Conservation (phyloP, 2,113 vertebrate species). For the Tyrannus savana region DNA sequence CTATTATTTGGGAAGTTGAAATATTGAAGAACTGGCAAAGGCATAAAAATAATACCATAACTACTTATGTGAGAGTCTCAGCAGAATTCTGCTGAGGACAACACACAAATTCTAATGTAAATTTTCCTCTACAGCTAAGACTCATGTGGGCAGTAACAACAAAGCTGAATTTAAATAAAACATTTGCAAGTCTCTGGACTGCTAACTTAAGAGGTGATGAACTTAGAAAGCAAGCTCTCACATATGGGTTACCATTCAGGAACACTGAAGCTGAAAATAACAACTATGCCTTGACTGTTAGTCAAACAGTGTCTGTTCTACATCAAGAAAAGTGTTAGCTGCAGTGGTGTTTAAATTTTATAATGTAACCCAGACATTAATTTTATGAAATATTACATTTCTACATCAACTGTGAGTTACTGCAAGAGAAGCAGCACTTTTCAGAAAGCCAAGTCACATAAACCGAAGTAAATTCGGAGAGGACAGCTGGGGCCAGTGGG, state of each 20-base stretch:
- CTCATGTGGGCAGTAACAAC: not conserved
- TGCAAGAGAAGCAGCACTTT: not conserved
- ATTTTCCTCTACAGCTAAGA: not conserved
- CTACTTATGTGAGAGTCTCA: not conserved
- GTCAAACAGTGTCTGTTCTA: slow-evolving; percentile 30
- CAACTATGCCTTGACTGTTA: slow-evolving; percentile 30
- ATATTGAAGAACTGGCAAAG: not conserved
- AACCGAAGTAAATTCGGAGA: not conserved
- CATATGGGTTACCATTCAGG: slow-evolving; percentile 27
- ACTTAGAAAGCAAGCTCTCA: not conserved
- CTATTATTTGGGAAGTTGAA: slow-evolving; percentile 34
- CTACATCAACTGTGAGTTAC: not conserved
- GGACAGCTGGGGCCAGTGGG: not conserved
- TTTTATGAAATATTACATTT: slow-evolving; percentile 3
- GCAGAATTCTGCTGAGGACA: slow-evolving; percentile 5
- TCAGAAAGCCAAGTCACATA: not conserved
- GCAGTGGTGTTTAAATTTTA: not conserved
- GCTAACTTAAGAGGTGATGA: slow-evolving; percentile 9
- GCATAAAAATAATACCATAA: not conserved
- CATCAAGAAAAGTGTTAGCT: slow-evolving; percentile 29
- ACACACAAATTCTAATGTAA: not conserved
- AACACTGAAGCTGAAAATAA: slow-evolving; percentile 33
- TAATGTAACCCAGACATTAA: slow-evolving; percentile 30
- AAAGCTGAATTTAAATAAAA: slow-evolving; percentile 23
- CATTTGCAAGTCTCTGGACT: not conserved